phyloP scores from a whole-genome alignment of 1,140 invertebrate genomes.

The Polypedilum vanderplanki region DNA sequence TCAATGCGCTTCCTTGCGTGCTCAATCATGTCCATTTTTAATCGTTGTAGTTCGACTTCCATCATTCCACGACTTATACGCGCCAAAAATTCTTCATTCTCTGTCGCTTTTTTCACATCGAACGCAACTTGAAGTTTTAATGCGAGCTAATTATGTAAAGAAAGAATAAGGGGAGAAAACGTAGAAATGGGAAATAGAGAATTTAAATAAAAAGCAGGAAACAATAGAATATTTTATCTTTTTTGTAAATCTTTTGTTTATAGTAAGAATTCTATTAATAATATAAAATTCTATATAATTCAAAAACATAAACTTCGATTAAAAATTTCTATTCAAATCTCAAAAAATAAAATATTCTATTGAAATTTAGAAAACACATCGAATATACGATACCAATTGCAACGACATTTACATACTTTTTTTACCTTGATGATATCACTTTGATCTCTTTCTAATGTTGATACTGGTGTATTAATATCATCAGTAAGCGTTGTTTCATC shows the following conservation, averaged over 20 bases:
- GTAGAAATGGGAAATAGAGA: background rate
- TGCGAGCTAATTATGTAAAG: slow-evolving; percentile 35
- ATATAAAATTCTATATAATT: no score
- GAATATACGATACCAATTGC: background rate
- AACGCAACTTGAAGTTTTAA: slow-evolving; percentile 39
- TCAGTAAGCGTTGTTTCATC: slow-evolving; percentile 17
- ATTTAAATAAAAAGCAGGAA: slow-evolving; percentile 30
- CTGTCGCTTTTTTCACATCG: slow-evolving; percentile 42
- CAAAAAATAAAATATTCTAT: background rate
- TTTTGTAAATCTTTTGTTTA: no score
- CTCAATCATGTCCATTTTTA: slow-evolving; percentile 39
- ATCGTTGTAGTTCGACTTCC: slow-evolving; percentile 38
- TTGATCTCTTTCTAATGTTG: background rate
- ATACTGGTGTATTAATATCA: background rate
- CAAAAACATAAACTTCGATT: no score
- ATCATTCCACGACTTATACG: slow-evolving; percentile 40
- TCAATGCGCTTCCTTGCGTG: slow-evolving; percentile 38
- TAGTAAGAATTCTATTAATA: no score
- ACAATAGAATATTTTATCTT: slow-evolving; percentile 10
- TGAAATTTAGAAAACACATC: background rate
- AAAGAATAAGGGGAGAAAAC: no score
- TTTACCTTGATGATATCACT: slow-evolving; percentile 27
- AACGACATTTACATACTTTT: background rate
- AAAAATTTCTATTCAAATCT: no score
- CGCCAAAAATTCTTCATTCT: slow-evolving; percentile 44